A percentile compares a stretch with the other conserved stretches of the same genome.
These are phyloP conservation scores for Ectropis grisescens DNA, from an alignment of 1,140 invertebrate species.

Conservation along the genomic window DNA sequence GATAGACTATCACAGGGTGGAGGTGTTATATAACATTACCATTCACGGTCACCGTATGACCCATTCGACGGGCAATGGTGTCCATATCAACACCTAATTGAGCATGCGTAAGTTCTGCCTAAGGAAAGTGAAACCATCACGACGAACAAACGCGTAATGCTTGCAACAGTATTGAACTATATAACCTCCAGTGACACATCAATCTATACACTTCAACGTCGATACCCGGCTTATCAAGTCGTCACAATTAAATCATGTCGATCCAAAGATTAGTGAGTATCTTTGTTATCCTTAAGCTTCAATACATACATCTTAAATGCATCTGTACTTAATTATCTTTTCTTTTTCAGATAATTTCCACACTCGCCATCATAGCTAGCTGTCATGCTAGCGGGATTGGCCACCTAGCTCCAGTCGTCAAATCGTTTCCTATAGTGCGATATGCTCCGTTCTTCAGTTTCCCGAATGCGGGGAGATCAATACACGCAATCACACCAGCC, in stretches of 20 bases:
- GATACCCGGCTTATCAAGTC: constrained; percentile 43
- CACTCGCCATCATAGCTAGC: constrained; percentile 39
- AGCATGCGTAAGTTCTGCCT: constrained; percentile 49
- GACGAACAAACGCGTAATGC: constrained; percentile 46
- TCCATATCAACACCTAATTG: constrained; percentile 45
- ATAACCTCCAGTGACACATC: constrained; percentile 50
- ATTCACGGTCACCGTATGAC: constrained; percentile 34
- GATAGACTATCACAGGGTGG: too few species aligned
- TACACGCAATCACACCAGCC: constrained; percentile 48
- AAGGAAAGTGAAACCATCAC: constrained; percentile 60
- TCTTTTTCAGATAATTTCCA: constrained; percentile 40
- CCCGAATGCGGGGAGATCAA: constrained; percentile 39
- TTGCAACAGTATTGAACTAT: constrained; percentile 67
- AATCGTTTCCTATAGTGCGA: constrained; percentile 42
- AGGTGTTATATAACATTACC: constrained; percentile 51
- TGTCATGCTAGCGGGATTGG: constrained; percentile 50
- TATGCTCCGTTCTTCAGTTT: constrained; percentile 63
- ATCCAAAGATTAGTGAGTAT: constrained; percentile 52
- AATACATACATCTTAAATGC: background rate
- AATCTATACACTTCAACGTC: constrained; percentile 42
- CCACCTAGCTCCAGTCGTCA: constrained; percentile 35
- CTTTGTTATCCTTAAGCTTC: constrained; percentile 1
- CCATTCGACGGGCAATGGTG: constrained; percentile 44
- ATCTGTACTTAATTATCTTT: constrained; percentile 6
- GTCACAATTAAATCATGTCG: constrained; percentile 36